Evolutionary conservation across 53 echinoderm and acorn worm species (phyloP).

Genomic region (Astropecten irregularis): DNA sequence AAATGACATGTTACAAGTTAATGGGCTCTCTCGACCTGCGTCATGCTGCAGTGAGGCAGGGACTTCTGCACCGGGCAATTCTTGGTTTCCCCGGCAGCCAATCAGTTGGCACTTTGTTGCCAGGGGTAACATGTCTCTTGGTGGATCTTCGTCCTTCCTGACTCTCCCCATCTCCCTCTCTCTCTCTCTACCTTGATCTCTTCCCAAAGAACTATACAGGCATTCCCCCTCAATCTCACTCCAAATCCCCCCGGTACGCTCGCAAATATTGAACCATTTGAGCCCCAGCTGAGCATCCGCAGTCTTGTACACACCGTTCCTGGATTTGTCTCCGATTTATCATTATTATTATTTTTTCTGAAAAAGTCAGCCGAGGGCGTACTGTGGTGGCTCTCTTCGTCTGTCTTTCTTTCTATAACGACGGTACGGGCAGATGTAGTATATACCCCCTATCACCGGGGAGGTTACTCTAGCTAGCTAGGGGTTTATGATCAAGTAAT

Average conservation of each 20-base stretch:
- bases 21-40: no score
- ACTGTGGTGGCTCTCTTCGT: no score
- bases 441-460: background rate
- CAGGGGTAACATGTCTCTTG: constrained; percentile 14
- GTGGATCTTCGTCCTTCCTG: background rate
- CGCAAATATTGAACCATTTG: constrained; percentile 41
- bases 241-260: constrained; percentile 27
- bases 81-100: background rate
- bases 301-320: constrained; percentile 34
- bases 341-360: constrained; percentile 5
- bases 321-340: constrained; percentile 39
- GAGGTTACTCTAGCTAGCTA: background rate
- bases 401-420: constrained; percentile 6
- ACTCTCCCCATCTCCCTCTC: no score
- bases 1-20: no score
- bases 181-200: no score
- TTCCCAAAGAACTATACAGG: no score
- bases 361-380: constrained; percentile 38
- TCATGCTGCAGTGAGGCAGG: no score
- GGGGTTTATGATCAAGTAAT: background rate
- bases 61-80: no score
- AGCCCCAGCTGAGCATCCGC: constrained; percentile 34
- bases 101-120: constrained; percentile 40
- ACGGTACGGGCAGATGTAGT: constrained; percentile 22
- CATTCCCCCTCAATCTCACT: background rate